Conservation (phyloP, 2,888 invertebrate species). For the Automeris io region DNA sequence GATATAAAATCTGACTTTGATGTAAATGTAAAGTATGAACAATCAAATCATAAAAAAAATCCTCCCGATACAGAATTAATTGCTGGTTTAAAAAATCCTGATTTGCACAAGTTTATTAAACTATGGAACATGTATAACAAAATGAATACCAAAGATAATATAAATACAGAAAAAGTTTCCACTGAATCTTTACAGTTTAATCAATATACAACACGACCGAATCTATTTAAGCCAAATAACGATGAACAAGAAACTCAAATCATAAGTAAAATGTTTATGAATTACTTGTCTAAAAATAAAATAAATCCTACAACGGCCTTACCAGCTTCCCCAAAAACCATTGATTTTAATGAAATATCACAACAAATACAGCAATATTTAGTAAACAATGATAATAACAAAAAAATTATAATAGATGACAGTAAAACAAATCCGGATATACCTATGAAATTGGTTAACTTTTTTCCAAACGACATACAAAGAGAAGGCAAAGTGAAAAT, state of each 20-base stretch:
- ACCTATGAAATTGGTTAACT: background rate
- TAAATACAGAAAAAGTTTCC: background rate
- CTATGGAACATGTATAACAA: slow-evolving; percentile 12
- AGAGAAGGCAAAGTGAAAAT: background rate
- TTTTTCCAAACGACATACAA: background rate
- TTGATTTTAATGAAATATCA: slow-evolving; percentile 13
- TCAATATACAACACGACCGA: background rate
- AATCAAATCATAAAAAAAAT: background rate
- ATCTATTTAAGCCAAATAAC: slow-evolving; percentile 5
- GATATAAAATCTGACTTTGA: background rate
- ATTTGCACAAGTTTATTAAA: slow-evolving; percentile 5
- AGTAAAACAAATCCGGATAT: background rate
- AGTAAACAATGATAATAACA: slow-evolving; percentile 4
- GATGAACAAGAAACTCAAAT: slow-evolving; percentile 20
- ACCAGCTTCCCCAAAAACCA: slow-evolving; percentile 11
- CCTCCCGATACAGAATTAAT: background rate
- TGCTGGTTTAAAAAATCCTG: background rate
- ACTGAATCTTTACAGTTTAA: background rate
- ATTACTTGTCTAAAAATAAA: slow-evolving; percentile 20
- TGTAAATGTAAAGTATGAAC: background rate
- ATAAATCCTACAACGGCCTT: slow-evolving; percentile 13
- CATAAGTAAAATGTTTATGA: slow-evolving; percentile 26
- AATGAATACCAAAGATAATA: slow-evolving; percentile 1
- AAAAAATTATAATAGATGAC: slow-evolving; percentile 5
- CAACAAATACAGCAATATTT: slow-evolving; percentile 18